A percentile compares a stretch with the other conserved stretches of the same genome.
Conservation (phyloP, 2,797 vertebrate species). For the Limnodromus scolopaceus region DNA sequence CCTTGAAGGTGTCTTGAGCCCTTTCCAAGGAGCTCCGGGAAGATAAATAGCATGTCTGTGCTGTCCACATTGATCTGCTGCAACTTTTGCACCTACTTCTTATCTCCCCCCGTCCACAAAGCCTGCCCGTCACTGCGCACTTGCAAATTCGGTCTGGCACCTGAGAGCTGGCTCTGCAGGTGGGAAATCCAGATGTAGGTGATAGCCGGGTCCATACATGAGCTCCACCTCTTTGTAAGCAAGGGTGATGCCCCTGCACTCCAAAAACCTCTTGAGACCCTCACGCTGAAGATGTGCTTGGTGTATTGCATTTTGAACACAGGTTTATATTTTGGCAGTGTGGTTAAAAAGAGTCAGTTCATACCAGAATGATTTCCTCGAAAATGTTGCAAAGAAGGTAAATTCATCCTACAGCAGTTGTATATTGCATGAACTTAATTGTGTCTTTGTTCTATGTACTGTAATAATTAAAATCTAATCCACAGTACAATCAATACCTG, state of each 20-base stretch:
- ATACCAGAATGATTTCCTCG: neutral
- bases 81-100: neutral
- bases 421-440: neutral
- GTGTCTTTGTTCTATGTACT: neutral
- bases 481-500: neutral
- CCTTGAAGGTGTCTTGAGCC: constrained; percentile 7
- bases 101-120: neutral
- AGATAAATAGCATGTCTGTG: constrained; percentile 16
- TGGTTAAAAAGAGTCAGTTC: neutral
- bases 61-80: neutral
- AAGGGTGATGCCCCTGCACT: neutral
- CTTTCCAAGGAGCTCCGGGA: neutral
- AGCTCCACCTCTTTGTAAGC: neutral
- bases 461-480: constrained; percentile 4
- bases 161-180: neutral
- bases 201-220: neutral
- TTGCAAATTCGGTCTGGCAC: neutral
- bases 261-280: neutral
- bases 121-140: neutral
- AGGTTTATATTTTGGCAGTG: neutral
- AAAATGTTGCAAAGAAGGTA: neutral
- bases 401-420: neutral
- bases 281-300: neutral
- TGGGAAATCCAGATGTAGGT: neutral
- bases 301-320: neutral